Percentiles rank a stretch among this genome's conserved stretches.
Evolutionary conservation across 2,113 vertebrate species (phyloP).

Genomic region (Pelobates fuscus): DNA sequence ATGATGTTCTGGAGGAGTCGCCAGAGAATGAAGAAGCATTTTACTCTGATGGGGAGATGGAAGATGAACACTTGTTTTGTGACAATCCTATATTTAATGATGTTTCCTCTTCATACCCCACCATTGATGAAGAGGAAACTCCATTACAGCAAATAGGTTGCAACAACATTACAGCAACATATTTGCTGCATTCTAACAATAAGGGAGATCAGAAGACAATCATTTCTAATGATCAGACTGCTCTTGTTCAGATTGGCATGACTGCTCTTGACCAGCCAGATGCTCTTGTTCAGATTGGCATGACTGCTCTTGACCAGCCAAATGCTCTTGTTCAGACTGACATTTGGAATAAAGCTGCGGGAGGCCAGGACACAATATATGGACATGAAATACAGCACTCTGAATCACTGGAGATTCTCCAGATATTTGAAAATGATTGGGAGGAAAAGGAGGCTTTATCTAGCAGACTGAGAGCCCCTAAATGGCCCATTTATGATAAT

Average conservation of each 20-base stretch:
- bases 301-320: not conserved
- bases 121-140: too few species aligned
- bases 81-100: constrained; percentile 34
- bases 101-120: not conserved
- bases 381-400: constrained; percentile 3
- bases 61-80: constrained; percentile 41
- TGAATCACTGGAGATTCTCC: constrained; percentile 39
- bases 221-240: not conserved
- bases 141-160: not conserved
- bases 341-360: constrained; percentile 13
- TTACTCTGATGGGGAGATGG: constrained; percentile 10
- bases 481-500: not conserved
- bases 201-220: too few species aligned
- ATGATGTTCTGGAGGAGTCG: not conserved
- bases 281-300: too few species aligned
- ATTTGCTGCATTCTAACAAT: not conserved
- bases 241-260: too few species aligned
- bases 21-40: constrained; percentile 16
- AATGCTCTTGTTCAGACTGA: too few species aligned
- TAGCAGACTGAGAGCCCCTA: not conserved
- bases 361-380: not conserved
- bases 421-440: constrained; percentile 44
- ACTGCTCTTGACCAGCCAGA: too few species aligned
- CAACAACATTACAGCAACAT: not conserved
- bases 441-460: constrained; percentile 13